A percentile compares a stretch with the other conserved stretches of the same genome.
These are phyloP conservation scores for Eurypyga helias DNA, from an alignment of 2,113 vertebrate genomes.

Conservation along the genomic window DNA sequence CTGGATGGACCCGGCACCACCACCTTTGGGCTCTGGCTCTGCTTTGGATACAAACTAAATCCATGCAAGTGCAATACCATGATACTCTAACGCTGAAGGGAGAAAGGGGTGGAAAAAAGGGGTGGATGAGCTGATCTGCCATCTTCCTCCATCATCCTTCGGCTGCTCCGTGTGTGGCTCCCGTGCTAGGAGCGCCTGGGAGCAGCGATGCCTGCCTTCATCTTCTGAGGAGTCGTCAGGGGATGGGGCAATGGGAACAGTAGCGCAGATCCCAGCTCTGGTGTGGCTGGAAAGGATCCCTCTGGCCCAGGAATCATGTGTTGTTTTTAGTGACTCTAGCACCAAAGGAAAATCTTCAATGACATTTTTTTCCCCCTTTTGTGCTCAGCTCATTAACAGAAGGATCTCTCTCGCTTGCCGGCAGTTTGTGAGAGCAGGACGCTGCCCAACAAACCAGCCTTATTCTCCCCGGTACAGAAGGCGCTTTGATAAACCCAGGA, in stretches of 20 bases:
- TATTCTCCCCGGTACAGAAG: neutral
- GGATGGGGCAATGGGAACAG: neutral
- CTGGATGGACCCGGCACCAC: fast-evolving
- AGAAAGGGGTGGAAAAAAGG: neutral
- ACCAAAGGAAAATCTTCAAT: slow-evolving; percentile 35
- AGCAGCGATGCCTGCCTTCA: neutral
- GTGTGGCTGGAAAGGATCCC: neutral
- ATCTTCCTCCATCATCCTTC: neutral
- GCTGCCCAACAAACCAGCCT: neutral
- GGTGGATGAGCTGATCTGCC: fast-evolving
- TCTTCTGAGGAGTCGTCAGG: neutral
- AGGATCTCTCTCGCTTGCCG: neutral
- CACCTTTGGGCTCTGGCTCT: neutral
- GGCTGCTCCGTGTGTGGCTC: neutral
- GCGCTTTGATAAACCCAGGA: slow-evolving; percentile 29
- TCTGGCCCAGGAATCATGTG: neutral
- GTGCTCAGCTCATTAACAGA: slow-evolving; percentile 58
- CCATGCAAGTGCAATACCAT: fast-evolving
- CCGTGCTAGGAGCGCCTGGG: neutral
- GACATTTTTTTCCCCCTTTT: neutral
- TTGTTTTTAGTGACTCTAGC: slow-evolving; percentile 26
- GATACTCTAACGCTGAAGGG: neutral
- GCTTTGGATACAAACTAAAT: neutral
- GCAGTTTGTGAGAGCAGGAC: neutral
- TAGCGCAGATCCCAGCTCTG: neutral